Base-by-base conservation (phyloP, 2,113 vertebrate species). In the Alaudala cheleensis region DNA sequence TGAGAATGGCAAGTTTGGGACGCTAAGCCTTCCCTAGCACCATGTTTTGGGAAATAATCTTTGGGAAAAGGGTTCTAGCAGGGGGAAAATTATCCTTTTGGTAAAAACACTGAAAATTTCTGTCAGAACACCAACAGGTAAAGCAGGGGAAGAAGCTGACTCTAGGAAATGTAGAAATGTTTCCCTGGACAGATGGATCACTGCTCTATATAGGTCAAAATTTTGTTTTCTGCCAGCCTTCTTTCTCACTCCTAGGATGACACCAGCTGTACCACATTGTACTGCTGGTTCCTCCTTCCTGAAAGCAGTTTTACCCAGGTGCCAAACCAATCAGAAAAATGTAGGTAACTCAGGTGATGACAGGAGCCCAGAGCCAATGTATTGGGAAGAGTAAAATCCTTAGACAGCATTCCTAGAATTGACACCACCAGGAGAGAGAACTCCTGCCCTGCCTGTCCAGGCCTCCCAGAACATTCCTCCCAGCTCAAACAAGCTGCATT, bases 171-270 rank as follows among this genome's bases (percentile, higher is more conserved):
- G 20, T 1, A 88, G 45, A 20, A 66, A 51, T 73, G 56, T 88
- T 88, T 80, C 44, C 31, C 53, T 81, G 54, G 86, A 84, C 88
- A 95, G 88, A 93, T 88, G 88, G 92, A 96, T 71, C 1, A 2
- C 53, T 88, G 5, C 60, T 88, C 82, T 96, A 83, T 93, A 42
- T 92, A 96, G 92, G 93, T 94, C 92, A 95, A 88, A 86, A 42
- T 86, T 82, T 47, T 58, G 11, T 65, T 66, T 88, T 94, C 56
- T 81, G 56, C 39, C 76, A 86, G 72, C 26, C 62, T 64, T 58
- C 34, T 50, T 93, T 92, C 88, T 90, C 86, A 69, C 86, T 92
- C 71, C 72, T 74, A 88, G 83, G 72, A 90, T 84, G 67, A 86
- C 61, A 95, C 72, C 82, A 92, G 92, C 80, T 94, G 93, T 34